Percentiles rank a stretch among this genome's conserved stretches.
phyloP scores from a whole-genome alignment of 2,113 vertebrate species.

The Nibea albiflora region DNA sequence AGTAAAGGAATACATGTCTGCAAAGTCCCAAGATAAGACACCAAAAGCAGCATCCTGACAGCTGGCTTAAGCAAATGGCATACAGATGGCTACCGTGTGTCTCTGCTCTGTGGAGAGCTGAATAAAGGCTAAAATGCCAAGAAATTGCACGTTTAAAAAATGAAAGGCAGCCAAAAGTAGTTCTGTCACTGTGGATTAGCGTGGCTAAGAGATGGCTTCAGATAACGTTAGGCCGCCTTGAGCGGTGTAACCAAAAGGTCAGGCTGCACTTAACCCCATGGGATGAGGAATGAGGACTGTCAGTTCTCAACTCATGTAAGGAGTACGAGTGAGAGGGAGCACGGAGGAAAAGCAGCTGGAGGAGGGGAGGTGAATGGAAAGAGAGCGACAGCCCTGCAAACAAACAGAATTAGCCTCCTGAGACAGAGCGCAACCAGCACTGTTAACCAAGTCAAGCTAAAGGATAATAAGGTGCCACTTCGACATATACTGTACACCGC shows the following conservation, averaged over 20 bases:
- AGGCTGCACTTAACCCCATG: conserved; percentile 65
- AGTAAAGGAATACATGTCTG: background rate
- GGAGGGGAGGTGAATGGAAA: conserved; percentile 18
- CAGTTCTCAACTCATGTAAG: conserved; percentile 19
- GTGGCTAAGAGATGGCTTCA: conserved; percentile 32
- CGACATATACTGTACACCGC: background rate
- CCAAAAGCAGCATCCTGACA: background rate
- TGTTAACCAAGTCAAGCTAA: conserved; percentile 2
- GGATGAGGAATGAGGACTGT: conserved; percentile 58
- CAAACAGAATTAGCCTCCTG: conserved; percentile 37
- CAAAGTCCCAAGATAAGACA: background rate
- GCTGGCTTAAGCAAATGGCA: background rate
- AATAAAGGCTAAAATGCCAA: conserved; percentile 29
- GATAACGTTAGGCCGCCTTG: conserved; percentile 44
- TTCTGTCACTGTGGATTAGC: conserved; percentile 56
- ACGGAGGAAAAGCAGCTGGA: conserved; percentile 12
- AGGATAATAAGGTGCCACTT: background rate
- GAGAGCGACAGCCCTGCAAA: conserved; percentile 33
- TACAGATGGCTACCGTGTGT: background rate
- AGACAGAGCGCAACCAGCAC: background rate
- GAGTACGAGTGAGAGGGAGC: conserved; percentile 17
- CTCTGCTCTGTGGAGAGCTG: background rate
- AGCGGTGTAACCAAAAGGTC: conserved; percentile 67
- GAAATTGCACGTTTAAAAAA: background rate
- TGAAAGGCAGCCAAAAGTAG: conserved; percentile 23